Base-by-base conservation (phyloP, 64 coral and sea anemone genomes). In the Platygyra sinensis region DNA sequence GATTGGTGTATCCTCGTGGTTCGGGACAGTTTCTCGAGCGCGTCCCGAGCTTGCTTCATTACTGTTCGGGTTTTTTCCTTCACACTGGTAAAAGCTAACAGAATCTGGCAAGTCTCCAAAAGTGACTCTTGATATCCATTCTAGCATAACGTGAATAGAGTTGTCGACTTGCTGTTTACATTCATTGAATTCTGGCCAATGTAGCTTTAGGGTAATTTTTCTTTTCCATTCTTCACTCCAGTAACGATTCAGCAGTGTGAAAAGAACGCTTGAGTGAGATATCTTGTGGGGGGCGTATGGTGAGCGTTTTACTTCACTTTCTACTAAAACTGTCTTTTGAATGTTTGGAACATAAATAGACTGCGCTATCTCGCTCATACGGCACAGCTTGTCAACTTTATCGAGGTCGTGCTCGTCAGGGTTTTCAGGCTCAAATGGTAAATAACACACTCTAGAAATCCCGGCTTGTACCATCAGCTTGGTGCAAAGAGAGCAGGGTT, bases 401-500 rank as follows among this genome's bases (percentile, higher is more conserved):
- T 22, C 54, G 5, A 82, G 61, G 20, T 95, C 94, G 0, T 88
- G 8, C 57, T 63, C 2, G 5, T 73, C 75, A 22, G 72, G 69
- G 20, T 33, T 81, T 39, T 95, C 94, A 30, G 89, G 89, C 67
- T 82, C 63, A 61, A 95, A 74, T 5, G 94, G 94, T 50, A 95
- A 51, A 84, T 91, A 95, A 88, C 36, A 95, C 13, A 95, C 78
- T 67, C 59, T 79, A 36, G 76, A 62, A 36, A 95, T 81, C 42
- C 61, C 74, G 52, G 86, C 82, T 80, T 95, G 89, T 38, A 91
- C 77, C 71, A 95, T 73, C 8, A 88, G 75, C 69, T 92, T 95
- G 5, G 86, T 95, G 36, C 93, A 95, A 10, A 77, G 62, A 5
- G 89, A 91, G 60, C 93, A 95, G 2, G 93, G 93, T 77, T 95